Evolutionary conservation across 2,888 invertebrate genomes (phyloP).

Genomic region (Panopea generosa): DNA sequence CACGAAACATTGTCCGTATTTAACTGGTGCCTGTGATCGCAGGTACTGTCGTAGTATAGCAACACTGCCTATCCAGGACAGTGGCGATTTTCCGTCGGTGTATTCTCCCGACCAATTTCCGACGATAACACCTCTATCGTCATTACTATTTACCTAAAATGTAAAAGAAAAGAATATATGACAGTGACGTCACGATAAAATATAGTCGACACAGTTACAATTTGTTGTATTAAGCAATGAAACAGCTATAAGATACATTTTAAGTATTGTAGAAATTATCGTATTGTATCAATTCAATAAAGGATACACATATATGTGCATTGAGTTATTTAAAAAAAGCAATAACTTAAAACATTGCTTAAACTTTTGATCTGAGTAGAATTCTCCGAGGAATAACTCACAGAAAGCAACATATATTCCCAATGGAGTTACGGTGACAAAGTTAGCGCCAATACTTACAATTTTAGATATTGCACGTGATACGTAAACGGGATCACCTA

Average conservation of each 20-base stretch:
- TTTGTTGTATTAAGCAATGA: too few species aligned
- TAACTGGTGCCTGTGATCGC: slow-evolving; percentile 90
- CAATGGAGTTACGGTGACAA: too few species aligned
- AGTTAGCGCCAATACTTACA: slow-evolving; percentile 84
- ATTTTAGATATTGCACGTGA: slow-evolving; percentile 57
- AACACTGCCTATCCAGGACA: slow-evolving; percentile 96
- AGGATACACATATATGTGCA: too few species aligned
- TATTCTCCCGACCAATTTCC: slow-evolving; percentile 95
- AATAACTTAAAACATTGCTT: too few species aligned
- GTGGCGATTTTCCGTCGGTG: slow-evolving; percentile 93
- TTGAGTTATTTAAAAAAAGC: too few species aligned
- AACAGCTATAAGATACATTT: too few species aligned
- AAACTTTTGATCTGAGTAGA: too few species aligned
- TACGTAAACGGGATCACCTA: slow-evolving; percentile 52
- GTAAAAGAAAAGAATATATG: neutral
- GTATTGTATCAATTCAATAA: too few species aligned
- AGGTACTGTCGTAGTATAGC: slow-evolving; percentile 94
- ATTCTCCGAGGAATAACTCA: too few species aligned
- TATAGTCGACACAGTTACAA: neutral
- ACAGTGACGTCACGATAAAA: neutral
- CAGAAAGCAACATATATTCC: too few species aligned
- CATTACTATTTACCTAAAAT: slow-evolving; percentile 52
- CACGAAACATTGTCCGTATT: slow-evolving; percentile 96
- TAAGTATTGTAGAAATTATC: too few species aligned
- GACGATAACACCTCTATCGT: slow-evolving; percentile 91